Conservation (phyloP, 2,888 invertebrate genomes). For the Patella caerulea region DNA sequence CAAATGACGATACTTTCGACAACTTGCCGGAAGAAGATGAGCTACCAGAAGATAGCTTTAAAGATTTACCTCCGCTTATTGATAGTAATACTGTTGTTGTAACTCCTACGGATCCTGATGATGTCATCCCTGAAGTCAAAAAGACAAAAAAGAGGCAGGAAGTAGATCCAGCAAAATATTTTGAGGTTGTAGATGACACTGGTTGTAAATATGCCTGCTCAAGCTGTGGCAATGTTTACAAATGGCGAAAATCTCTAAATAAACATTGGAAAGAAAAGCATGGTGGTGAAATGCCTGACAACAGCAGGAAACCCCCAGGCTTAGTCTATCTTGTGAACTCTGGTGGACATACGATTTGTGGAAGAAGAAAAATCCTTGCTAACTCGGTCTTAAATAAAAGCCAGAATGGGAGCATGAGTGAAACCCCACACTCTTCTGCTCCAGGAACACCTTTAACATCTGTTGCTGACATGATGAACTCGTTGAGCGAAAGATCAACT, state of each 20-base stretch:
- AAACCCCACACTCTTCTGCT: constrained; percentile 3
- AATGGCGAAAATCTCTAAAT: constrained; percentile 71
- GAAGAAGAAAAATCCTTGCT: constrained; percentile 35
- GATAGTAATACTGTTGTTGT: constrained; percentile 15
- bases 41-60: constrained; percentile 9
- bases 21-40: constrained; percentile 49
- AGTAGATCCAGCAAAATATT: constrained; percentile 67
- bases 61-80: constrained; percentile 5
- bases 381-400: constrained; percentile 29
- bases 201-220: constrained; percentile 71
- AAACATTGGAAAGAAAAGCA: constrained; percentile 73
- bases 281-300: constrained; percentile 63
- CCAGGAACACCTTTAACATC: constrained; percentile 15
- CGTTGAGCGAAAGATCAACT: not conserved
- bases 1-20: constrained; percentile 38
- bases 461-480: constrained; percentile 15
- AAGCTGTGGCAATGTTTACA: constrained; percentile 71
- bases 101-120: constrained; percentile 4
- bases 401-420: constrained; percentile 15
- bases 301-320: constrained; percentile 53
- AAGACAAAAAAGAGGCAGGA: constrained; percentile 63
- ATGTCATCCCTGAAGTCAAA: constrained; percentile 40
- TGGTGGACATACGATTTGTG: constrained; percentile 37
- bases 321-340: constrained; percentile 40
- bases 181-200: constrained; percentile 65